Base-by-base conservation (phyloP, 2,797 vertebrate genomes). In the Pseudomugil tenellus region DNA sequence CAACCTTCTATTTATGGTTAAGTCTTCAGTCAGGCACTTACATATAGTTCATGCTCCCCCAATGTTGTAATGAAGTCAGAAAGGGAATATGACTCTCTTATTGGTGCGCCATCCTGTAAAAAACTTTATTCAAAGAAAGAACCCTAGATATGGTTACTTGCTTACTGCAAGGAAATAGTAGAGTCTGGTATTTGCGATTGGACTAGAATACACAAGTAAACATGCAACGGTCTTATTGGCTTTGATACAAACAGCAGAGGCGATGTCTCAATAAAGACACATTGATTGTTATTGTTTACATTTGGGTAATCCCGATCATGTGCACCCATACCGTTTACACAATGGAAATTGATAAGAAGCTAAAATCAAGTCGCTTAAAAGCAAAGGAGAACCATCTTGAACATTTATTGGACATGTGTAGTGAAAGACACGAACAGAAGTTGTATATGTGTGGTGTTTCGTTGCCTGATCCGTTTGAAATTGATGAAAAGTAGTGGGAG, bases 31-130 rank as follows among this genome's bases (percentile, higher is more conserved):
- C 76, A 84, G 68, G 53, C 75, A 72, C 67, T 87, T 70, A 82
- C 25, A n/a, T n/a, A n/a, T n/a, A 57, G 52, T 41, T 49, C 62
- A 70, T 52, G 55, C 70, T 61, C 43, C 29, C 76, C 71, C 77
- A 49, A 59, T 82, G 86, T 58, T 60, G 70, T 92, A 91, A 91
- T 91, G 85, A 81, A 85, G 70, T 46, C 65, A 74, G 56, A 63
- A 13, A 7, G 69, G 21, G 48, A 29, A 60, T 58, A 72, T 41
- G 65, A 67, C 23, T 72, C 49, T 39, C 21, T n/a, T 57, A 69
- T 25, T 29, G 67, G 77, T 64, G 28, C 73, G 52, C 57, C 7
- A 39, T 62, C 60, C 71, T 56, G 68, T 81, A 80, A 76, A 52
- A 58, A 4, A n/a, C 66, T 76, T 75, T 57, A 86, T 81, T 73